Conservation (phyloP, 2,113 vertebrate genomes). For the Dipodomys stephensi region DNA sequence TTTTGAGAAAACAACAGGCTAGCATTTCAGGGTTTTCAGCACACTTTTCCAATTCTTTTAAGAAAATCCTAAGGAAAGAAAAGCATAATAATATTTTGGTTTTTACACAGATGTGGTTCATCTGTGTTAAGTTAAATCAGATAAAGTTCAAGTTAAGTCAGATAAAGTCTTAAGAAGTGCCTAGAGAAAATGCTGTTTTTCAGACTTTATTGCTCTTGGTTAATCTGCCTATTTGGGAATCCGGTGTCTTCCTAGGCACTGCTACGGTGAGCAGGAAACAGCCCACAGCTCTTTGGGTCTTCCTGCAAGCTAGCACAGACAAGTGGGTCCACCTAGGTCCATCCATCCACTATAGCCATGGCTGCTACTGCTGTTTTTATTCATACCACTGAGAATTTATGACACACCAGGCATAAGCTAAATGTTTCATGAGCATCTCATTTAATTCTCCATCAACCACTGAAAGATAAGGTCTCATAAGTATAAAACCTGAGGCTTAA, state of each 20-base stretch:
- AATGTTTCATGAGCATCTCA: background rate
- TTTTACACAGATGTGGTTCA: constrained; percentile 4
- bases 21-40: constrained; percentile 94
- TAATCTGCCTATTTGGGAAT: constrained; percentile 17
- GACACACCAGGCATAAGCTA: background rate
- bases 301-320: background rate
- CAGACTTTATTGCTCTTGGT: background rate
- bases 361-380: background rate
- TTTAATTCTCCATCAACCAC: background rate
- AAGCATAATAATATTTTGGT: constrained; percentile 23
- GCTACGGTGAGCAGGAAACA: background rate
- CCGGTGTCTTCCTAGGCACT: background rate
- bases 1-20: constrained; percentile 95
- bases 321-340: background rate
- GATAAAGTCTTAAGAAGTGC: background rate
- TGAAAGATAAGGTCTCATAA: background rate
- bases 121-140: too few relatives aligned
- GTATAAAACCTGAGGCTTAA: background rate
- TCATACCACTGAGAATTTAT: background rate
- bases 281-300: background rate
- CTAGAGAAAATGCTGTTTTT: constrained; percentile 48
- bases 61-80: constrained; percentile 90
- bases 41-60: constrained; percentile 95
- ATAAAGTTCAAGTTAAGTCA: constrained; percentile 9
- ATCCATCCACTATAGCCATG: background rate